These are phyloP conservation scores for Drosophila peninsularis DNA, from an alignment of 2,888 invertebrate species.

Conservation along the genomic window DNA sequence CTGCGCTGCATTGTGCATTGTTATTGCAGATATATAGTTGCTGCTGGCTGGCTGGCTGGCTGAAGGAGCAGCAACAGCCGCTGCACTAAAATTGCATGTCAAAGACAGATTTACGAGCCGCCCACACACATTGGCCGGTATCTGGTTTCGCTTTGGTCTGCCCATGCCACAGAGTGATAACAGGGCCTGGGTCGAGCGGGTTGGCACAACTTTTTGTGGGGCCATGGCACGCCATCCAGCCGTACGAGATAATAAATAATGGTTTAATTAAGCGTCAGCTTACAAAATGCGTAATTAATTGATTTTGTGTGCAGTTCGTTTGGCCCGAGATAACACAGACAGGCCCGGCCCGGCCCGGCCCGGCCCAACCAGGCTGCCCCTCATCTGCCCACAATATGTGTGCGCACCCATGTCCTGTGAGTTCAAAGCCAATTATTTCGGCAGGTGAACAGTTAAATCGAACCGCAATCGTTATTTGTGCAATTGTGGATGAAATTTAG, in stretches of 20 bases:
- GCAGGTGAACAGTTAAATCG: slow-evolving; percentile 15
- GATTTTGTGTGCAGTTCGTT: slow-evolving; percentile 53
- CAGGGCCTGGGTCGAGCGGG: slow-evolving; percentile 16
- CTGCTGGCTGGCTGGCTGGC: slow-evolving; percentile 11
- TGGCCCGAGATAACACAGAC: slow-evolving; percentile 28
- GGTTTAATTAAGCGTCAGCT: slow-evolving; percentile 75
- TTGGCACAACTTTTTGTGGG: slow-evolving; percentile 54
- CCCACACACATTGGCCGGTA: slow-evolving; percentile 32
- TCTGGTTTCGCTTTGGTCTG: slow-evolving; percentile 22
- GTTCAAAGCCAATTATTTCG: slow-evolving; percentile 26
- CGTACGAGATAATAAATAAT: slow-evolving; percentile 75
- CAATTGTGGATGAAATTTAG: slow-evolving; percentile 18
- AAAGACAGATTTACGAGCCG: slow-evolving; percentile 78
- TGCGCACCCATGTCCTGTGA: neutral
- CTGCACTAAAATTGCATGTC: slow-evolving; percentile 77
- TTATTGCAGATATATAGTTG: slow-evolving; percentile 13
- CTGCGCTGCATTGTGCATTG: slow-evolving; percentile 51
- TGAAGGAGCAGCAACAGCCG: slow-evolving; percentile 64
- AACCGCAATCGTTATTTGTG: slow-evolving; percentile 13
- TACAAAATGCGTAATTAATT: slow-evolving; percentile 74
- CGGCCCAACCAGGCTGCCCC: neutral
- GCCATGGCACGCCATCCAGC: slow-evolving; percentile 48
- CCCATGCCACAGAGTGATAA: slow-evolving; percentile 27
- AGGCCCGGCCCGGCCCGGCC: neutral
- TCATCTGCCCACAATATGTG: slow-evolving; percentile 8